These are phyloP conservation scores for Scaptomyza polygonia DNA, from an alignment of 2,888 invertebrate species.

Conservation along the genomic window DNA sequence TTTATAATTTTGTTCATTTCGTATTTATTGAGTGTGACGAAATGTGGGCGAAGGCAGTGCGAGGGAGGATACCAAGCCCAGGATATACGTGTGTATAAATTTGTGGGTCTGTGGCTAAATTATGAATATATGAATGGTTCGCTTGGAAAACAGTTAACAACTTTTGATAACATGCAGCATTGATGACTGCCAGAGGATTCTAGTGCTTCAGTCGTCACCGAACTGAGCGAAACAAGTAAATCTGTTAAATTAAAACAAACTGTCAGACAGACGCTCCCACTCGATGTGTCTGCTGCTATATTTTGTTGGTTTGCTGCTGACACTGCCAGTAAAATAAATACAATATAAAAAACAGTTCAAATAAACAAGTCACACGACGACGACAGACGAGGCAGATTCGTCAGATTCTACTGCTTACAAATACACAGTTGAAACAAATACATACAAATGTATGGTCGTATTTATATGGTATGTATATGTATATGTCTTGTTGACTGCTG, in stretches of 20 bases:
- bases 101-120: slow-evolving; percentile 14
- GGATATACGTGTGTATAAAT: not conserved
- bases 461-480: slow-evolving; percentile 44
- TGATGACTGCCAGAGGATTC: slow-evolving; percentile 45
- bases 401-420: slow-evolving; percentile 27
- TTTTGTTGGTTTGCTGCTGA: slow-evolving; percentile 19
- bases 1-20: slow-evolving; percentile 23
- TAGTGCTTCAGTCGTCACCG: slow-evolving; percentile 36
- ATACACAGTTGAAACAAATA: not conserved
- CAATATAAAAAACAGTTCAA: not conserved
- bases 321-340: slow-evolving; percentile 32
- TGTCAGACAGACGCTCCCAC: slow-evolving; percentile 47
- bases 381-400: slow-evolving; percentile 36
- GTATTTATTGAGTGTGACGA: slow-evolving; percentile 27
- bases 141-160: slow-evolving; percentile 46
- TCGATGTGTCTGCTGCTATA: not conserved
- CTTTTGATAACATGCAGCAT: slow-evolving; percentile 56
- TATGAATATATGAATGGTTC: slow-evolving; percentile 56
- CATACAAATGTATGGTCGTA: slow-evolving; percentile 11
- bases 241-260: slow-evolving; percentile 75
- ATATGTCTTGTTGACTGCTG: no score
- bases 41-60: not conserved
- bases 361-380: slow-evolving; percentile 13
- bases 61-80: not conserved
- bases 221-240: slow-evolving; percentile 62